Evolutionary conservation across 1,140 invertebrate genomes (phyloP).

Genomic region (Drosophila rufa): DNA sequence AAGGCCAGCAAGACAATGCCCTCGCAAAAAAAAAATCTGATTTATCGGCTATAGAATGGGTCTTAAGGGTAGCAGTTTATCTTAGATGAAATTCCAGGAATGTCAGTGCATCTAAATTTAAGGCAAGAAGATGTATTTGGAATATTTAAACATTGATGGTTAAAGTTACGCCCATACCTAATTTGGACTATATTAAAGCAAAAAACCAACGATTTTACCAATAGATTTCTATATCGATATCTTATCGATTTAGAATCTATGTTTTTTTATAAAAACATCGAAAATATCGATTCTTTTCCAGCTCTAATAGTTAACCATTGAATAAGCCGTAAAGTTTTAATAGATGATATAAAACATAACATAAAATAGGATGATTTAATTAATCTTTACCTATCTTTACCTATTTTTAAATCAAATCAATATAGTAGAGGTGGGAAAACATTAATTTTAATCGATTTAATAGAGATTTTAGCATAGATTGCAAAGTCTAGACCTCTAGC

Average conservation of each 20-base stretch:
- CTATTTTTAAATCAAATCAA: not conserved
- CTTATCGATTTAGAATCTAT: no score
- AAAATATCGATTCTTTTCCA: no score
- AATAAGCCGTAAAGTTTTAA: no score
- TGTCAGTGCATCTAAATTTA: not conserved
- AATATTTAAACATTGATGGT: not conserved
- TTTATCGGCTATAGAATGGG: not conserved
- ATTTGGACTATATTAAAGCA: no score
- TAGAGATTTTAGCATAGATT: no score
- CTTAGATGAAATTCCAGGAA: not conserved
- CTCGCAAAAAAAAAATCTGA: conserved; percentile 7
- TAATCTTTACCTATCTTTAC: not conserved
- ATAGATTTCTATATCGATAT: not conserved
- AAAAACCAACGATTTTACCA: no score
- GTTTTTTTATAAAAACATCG: no score
- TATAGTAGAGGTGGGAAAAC: not conserved
- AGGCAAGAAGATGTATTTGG: not conserved
- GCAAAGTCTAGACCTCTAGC: not conserved
- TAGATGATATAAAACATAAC: no score
- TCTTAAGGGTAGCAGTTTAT: not conserved
- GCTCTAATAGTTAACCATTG: no score
- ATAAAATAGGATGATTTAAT: no score
- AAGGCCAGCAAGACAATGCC: conserved; percentile 40
- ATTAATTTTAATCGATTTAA: not conserved
- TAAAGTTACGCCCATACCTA: no score